phyloP scores from a whole-genome alignment of 2,113 vertebrate species.

The Phylloscopus trochiloides region DNA sequence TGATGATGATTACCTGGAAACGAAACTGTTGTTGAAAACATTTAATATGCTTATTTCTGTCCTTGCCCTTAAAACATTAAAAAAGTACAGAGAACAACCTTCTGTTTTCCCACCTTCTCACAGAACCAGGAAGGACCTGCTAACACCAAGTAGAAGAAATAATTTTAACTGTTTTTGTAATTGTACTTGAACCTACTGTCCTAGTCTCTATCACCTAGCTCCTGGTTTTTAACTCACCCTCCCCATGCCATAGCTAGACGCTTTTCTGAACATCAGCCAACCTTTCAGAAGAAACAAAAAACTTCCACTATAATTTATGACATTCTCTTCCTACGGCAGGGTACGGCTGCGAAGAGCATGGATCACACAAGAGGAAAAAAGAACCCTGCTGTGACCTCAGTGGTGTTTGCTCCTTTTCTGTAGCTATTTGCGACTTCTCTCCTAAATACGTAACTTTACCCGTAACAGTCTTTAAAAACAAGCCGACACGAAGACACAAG shows the following conservation, averaged over 20 bases:
- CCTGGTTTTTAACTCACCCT: not conserved
- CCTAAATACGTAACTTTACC: not conserved
- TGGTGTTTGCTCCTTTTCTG: not conserved
- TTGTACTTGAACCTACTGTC: not conserved
- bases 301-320: not conserved
- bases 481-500: not conserved
- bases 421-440: not conserved
- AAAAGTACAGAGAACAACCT: not conserved
- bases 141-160: not conserved
- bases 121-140: not conserved
- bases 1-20: not conserved
- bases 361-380: not conserved
- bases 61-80: not conserved
- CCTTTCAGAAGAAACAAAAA: not conserved
- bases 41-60: not conserved
- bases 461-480: not conserved
- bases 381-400: not conserved
- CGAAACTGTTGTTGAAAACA: not conserved
- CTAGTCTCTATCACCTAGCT: not conserved
- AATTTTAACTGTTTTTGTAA: not conserved
- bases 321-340: not conserved
- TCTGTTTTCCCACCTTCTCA: not conserved
- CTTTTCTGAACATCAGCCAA: not conserved
- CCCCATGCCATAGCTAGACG: not conserved
- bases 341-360: not conserved